A percentile compares a stretch with the other conserved stretches of the same genome.
phyloP scores from a whole-genome alignment of 2,888 invertebrate genomes.

The Eupithecia vulgata region DNA sequence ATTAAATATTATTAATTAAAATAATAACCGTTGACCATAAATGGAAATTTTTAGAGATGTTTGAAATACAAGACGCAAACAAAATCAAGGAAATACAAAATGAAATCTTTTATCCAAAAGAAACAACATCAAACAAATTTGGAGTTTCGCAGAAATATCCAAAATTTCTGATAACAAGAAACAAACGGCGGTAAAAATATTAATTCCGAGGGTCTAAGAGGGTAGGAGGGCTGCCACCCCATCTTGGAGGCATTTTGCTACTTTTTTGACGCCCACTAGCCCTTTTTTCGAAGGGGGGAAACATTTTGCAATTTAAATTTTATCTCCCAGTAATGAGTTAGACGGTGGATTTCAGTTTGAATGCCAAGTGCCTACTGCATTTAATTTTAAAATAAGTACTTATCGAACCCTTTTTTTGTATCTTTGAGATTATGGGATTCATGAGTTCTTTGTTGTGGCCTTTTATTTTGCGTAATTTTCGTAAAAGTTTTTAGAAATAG shows the following conservation, averaged over 20 bases:
- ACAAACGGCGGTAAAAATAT: constrained; percentile 69
- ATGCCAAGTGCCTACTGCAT: constrained; percentile 41
- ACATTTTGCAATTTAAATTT: constrained; percentile 80
- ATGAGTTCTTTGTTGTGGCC: constrained; percentile 14
- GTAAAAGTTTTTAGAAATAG: background rate
- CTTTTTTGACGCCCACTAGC: constrained; percentile 77
- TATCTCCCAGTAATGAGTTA: constrained; percentile 75
- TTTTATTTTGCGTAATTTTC: background rate
- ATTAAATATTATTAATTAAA: background rate
- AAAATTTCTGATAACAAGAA: constrained; percentile 64
- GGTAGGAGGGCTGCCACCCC: constrained; percentile 50
- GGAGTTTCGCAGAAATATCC: constrained; percentile 41
- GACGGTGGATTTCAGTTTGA: constrained; percentile 50
- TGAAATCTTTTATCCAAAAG: constrained; percentile 36
- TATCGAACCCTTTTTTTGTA: constrained; percentile 25
- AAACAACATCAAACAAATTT: constrained; percentile 42
- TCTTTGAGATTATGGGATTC: constrained; percentile 24
- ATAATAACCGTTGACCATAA: background rate
- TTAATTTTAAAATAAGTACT: constrained; percentile 43
- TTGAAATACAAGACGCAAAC: constrained; percentile 8
- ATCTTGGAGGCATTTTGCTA: constrained; percentile 52
- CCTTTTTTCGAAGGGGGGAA: constrained; percentile 75
- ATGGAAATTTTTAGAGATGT: background rate
- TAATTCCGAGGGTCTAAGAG: constrained; percentile 56
- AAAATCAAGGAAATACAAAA: constrained; percentile 20